These are phyloP conservation scores for Ictalurus furcatus DNA, from an alignment of 2,113 vertebrate genomes.

Conservation along the genomic window DNA sequence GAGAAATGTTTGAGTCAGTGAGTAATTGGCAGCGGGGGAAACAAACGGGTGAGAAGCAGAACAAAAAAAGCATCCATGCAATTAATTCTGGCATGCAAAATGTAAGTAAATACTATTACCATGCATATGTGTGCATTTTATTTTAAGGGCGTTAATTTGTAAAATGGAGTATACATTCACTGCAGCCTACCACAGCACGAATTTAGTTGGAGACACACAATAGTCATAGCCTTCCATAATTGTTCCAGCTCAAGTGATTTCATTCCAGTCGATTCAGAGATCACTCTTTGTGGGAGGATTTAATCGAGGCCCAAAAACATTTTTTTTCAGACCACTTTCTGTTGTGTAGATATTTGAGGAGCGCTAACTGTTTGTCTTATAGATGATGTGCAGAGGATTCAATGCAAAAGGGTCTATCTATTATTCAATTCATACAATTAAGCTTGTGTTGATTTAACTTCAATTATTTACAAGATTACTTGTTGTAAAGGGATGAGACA, in stretches of 20 bases:
- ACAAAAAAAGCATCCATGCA: neutral
- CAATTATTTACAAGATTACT: constrained; percentile 13
- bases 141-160: neutral
- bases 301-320: neutral
- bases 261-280: neutral
- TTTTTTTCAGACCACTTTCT: neutral
- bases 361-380: neutral
- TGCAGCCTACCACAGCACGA: neutral
- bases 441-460: neutral
- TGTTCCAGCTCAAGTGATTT: constrained; percentile 13
- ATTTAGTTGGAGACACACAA: neutral
- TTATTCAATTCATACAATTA: constrained; percentile 6
- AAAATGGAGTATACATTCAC: neutral
- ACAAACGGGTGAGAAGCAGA: constrained; percentile 2
- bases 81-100: neutral
- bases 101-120: neutral
- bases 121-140: neutral
- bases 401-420: neutral
- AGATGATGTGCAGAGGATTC: neutral
- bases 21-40: constrained; percentile 7
- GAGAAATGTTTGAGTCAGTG: neutral
- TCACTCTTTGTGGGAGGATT: neutral
- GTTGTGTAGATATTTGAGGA: neutral
- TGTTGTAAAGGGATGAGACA: neutral
- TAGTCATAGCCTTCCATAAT: neutral